phyloP scores from a whole-genome alignment of 2,113 vertebrate species.

The Centrocercus urophasianus region DNA sequence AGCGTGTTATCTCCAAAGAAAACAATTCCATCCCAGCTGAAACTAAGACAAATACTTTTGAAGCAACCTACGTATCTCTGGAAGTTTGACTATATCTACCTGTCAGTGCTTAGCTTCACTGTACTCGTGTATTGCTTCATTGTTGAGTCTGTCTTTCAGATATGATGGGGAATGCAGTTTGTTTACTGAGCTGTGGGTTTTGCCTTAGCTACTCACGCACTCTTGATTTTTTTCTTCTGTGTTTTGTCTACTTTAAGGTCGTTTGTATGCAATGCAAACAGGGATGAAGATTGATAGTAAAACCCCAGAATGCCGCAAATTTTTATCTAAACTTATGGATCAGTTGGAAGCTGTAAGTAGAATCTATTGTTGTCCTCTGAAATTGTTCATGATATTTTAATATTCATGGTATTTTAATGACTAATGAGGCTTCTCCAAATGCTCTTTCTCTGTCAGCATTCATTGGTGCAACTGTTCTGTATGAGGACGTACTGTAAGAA shows the following conservation, averaged over 20 bases:
- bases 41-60: background rate
- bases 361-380: constrained; percentile 28
- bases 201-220: background rate
- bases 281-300: constrained; percentile 99
- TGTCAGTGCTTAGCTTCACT: background rate
- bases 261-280: constrained; percentile 95
- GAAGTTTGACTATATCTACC: background rate
- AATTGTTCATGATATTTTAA: background rate
- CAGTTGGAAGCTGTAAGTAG: constrained; percentile 93
- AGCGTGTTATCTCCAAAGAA: too few species aligned
- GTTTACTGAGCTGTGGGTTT: background rate
- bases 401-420: background rate
- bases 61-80: background rate
- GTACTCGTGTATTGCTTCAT: background rate
- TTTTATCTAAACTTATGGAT: constrained; percentile 96
- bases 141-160: background rate
- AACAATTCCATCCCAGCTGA: too few species aligned
- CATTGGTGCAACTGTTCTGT: background rate
- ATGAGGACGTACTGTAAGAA: background rate
- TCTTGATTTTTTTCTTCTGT: background rate
- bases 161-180: background rate
- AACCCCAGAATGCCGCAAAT: constrained; percentile 94
- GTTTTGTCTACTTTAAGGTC: constrained; percentile 80
- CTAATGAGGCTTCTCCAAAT: background rate
- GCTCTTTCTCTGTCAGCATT: background rate